Percentiles rank a stretch among this genome's conserved stretches.
Conservation (phyloP, 1,140 invertebrate genomes). For the Charaxes varanes region DNA sequence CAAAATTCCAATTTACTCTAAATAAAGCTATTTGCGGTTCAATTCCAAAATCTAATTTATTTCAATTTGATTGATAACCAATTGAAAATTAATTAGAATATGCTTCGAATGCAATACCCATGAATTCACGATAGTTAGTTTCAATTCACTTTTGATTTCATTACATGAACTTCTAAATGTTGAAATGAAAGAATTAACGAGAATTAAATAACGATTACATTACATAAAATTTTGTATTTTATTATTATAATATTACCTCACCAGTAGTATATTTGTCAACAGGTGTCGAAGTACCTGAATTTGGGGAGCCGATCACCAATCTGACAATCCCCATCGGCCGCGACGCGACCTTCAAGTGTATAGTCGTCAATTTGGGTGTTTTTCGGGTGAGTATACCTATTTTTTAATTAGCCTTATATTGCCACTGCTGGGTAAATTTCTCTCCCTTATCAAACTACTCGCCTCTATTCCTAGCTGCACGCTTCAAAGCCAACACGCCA, state of each 20-base stretch:
- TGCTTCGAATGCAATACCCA: neutral
- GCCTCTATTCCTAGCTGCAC: too few relatives aligned
- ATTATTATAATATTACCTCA: too few relatives aligned
- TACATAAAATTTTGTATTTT: too few relatives aligned
- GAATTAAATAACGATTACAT: constrained; percentile 3
- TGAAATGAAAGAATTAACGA: too few relatives aligned
- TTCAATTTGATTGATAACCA: neutral
- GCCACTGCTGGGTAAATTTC: too few relatives aligned
- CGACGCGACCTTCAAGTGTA: constrained; percentile 91
- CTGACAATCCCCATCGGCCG: constrained; percentile 88
- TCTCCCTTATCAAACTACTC: too few relatives aligned
- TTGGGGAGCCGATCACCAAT: constrained; percentile 87
- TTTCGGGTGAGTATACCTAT: constrained; percentile 83
- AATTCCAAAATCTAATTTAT: neutral
- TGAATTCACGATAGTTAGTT: neutral
- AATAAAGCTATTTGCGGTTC: too few relatives aligned
- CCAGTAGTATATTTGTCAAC: constrained; percentile 35
- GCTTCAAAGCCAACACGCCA: too few relatives aligned
- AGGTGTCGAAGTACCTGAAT: constrained; percentile 79
- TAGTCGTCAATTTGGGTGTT: constrained; percentile 89
- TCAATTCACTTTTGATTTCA: neutral
- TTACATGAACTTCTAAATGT: too few relatives aligned
- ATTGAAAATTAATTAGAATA: constrained; percentile 3
- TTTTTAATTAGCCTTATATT: neutral
- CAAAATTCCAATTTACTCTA: too few relatives aligned